Percentiles rank a stretch among this genome's conserved stretches.
phyloP scores from a whole-genome alignment of 2,888 invertebrate species.

The Cynaeus angustus region DNA sequence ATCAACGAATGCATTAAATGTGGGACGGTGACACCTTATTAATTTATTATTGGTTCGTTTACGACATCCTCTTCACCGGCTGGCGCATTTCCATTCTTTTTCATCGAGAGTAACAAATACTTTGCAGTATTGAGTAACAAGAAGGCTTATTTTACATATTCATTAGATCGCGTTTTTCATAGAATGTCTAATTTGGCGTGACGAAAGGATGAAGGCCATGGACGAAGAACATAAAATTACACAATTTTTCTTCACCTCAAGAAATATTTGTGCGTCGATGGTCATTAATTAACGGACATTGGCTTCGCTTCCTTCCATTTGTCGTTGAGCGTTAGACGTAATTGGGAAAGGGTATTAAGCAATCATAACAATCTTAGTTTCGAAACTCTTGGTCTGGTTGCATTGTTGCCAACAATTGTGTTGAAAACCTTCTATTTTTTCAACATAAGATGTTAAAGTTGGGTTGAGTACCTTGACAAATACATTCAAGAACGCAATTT shows the following conservation, averaged over 20 bases:
- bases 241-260: slow-evolving; percentile 14
- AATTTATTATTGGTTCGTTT: slow-evolving; percentile 13
- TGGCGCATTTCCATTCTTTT: background rate
- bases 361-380: slow-evolving; percentile 20
- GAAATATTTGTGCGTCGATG: slow-evolving; percentile 3
- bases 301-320: slow-evolving; percentile 38
- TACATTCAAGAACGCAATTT: background rate
- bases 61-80: slow-evolving; percentile 5
- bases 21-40: slow-evolving; percentile 33
- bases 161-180: slow-evolving; percentile 8
- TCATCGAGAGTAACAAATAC: background rate
- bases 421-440: slow-evolving; percentile 11
- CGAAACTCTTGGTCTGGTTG: slow-evolving; percentile 25
- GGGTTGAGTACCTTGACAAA: background rate
- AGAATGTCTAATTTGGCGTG: slow-evolving; percentile 16
- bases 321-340: slow-evolving; percentile 20
- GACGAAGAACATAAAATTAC: slow-evolving; percentile 20
- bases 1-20: slow-evolving; percentile 32
- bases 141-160: slow-evolving; percentile 7
- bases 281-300: slow-evolving; percentile 42
- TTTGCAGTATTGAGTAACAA: slow-evolving; percentile 5
- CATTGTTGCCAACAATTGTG: slow-evolving; percentile 10
- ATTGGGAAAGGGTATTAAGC: slow-evolving; percentile 32
- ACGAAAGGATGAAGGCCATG: slow-evolving; percentile 33
- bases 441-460: background rate